phyloP scores from a whole-genome alignment of 1,140 invertebrate species.

The Heliconius congener region DNA sequence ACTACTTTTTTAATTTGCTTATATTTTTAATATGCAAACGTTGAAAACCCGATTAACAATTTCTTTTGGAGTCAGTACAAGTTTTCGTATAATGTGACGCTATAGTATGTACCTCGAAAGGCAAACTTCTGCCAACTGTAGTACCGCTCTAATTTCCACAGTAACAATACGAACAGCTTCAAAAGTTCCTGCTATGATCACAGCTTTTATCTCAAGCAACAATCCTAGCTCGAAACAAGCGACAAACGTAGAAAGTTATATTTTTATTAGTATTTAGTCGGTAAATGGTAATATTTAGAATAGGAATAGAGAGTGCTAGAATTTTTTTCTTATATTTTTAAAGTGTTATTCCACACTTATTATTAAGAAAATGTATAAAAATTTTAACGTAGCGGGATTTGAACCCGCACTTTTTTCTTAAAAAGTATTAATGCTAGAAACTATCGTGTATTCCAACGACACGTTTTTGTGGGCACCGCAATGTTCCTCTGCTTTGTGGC shows the following conservation, averaged over 20 bases:
- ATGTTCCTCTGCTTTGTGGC: constrained; percentile 6
- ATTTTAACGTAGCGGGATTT: too few species aligned
- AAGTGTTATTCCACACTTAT: too few species aligned
- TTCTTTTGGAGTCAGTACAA: constrained; percentile 1
- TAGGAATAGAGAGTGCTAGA: neutral
- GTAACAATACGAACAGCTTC: constrained; percentile 22
- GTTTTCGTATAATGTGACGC: constrained; percentile 13
- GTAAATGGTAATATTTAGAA: constrained; percentile 7
- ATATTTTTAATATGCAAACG: too few species aligned
- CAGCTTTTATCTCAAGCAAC: constrained; percentile 31
- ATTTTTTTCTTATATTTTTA: too few species aligned
- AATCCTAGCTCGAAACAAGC: constrained; percentile 26
- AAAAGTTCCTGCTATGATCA: constrained; percentile 25
- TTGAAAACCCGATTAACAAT: neutral
- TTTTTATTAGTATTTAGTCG: constrained; percentile 30
- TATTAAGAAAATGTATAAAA: too few species aligned
- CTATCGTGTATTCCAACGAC: neutral
- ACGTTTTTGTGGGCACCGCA: neutral
- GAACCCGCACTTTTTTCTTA: too few species aligned
- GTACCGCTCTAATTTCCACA: constrained; percentile 17
- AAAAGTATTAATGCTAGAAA: neutral
- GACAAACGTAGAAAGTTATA: constrained; percentile 21
- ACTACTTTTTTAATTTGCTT: too few species aligned
- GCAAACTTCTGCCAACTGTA: constrained; percentile 16
- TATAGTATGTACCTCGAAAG: constrained; percentile 5